These are phyloP conservation scores for Sebastes kiyomatsui DNA, from an alignment of 2,797 vertebrate species.

Conservation along the genomic window DNA sequence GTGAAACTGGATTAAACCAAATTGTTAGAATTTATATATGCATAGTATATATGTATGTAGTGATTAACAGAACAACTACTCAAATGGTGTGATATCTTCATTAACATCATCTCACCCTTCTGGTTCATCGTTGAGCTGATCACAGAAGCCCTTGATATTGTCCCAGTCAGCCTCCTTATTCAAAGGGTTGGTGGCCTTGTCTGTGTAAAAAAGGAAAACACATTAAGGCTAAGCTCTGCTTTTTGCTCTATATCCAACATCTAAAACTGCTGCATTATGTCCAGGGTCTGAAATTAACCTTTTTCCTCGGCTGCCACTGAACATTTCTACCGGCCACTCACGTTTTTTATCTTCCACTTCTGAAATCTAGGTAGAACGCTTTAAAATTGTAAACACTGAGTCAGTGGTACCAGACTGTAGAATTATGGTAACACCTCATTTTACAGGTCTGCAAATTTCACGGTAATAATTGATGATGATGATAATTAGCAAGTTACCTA, in stretches of 20 bases:
- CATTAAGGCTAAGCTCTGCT: background rate
- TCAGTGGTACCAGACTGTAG: too few species aligned
- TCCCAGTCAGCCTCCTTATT: slow-evolving; percentile 95
- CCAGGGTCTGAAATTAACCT: too few species aligned
- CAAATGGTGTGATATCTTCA: background rate
- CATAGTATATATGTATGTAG: background rate
- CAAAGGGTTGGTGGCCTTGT: slow-evolving; percentile 93
- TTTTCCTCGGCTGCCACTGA: too few species aligned
- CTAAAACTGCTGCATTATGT: background rate
- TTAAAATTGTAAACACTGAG: too few species aligned
- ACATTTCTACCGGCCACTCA: too few species aligned
- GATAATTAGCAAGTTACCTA: too few species aligned
- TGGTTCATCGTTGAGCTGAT: slow-evolving; percentile 92
- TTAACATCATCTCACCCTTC: slow-evolving; percentile 87
- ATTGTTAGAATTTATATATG: background rate
- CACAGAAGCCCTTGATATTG: slow-evolving; percentile 90
- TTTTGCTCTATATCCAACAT: background rate
- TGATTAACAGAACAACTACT: background rate
- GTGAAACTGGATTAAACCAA: background rate
- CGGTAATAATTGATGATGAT: too few species aligned
- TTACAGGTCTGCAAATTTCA: too few species aligned
- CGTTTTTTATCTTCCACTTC: accelerated
- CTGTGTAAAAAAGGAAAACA: slow-evolving; percentile 69
- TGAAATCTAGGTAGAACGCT: too few species aligned
- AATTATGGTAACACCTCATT: too few species aligned